Base-by-base conservation (phyloP, 2,797 vertebrate genomes). In the Pipistrellus pygmaeus region DNA sequence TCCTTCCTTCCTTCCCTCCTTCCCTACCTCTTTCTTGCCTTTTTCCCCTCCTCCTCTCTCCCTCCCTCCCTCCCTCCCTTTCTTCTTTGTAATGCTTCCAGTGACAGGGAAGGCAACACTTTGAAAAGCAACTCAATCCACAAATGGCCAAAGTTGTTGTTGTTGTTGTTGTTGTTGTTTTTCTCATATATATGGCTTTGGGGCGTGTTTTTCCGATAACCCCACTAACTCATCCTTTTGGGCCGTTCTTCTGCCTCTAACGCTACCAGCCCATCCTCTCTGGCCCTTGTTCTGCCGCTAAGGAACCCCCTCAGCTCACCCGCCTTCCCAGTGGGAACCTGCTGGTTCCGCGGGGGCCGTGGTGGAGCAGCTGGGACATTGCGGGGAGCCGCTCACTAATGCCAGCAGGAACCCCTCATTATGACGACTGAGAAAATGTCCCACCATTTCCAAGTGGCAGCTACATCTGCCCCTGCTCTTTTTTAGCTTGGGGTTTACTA, bases 91-190 rank as follows among this genome's bases (percentile, higher is more conserved):
- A 48, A 41, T 6, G 18, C n/a, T 53, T 78, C 57, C n/a, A 64
- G 51, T 53, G 77, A 80, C 41, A 32, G 30, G 21, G 46, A 76
- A 68, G 5, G 69, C 35, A 55, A n/a, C 12, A 27, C 23, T 76
- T 62, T 68, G 88, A 72, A 51, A 95, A 94, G 73, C 62, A 73
- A 51, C 55, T 55, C 14, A 72, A 51, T 35, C 51, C 64, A 88
- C 44, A 78, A 60, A 81, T 20, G 51, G 48, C 14, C 85, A 75
- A 68, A 80, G 57, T 10, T 23, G 10, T 25, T 53, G 35, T 60
- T 18, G n/a, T n/a, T n/a, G n/a, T n/a, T n/a, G n/a, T 35, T 35
- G 51, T 25, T 23, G 21, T 25, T 53, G 35, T 60, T 18, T 80
- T 62, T 38, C 35, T 48, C 21, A n/a, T 32, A 32, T 4, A 32